Conservation (phyloP, 2,797 vertebrate genomes). For the Tiaroga cobitis region DNA sequence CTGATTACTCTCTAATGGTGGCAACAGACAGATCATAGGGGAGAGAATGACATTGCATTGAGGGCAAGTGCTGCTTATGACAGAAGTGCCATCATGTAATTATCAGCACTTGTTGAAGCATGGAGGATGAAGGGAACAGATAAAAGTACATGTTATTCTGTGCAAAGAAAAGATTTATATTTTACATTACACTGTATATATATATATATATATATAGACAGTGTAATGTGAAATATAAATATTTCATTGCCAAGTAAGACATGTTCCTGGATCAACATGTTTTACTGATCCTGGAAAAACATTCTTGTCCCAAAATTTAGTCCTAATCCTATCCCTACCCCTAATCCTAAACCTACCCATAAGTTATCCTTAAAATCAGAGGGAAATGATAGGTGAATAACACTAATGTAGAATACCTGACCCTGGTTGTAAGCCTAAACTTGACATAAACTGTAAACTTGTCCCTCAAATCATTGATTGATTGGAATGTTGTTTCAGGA, state of each 20-base stretch:
- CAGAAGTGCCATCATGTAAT: conserved; percentile 32
- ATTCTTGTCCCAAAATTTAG: not conserved
- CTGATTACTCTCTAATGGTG: conserved; percentile 1
- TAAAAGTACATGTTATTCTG: not conserved
- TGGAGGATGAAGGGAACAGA: conserved; percentile 16
- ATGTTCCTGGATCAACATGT: not conserved
- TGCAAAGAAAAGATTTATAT: not conserved
- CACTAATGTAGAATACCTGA: not conserved
- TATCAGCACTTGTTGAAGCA: conserved; percentile 33
- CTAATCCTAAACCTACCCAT: not conserved
- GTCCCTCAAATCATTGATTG: not conserved
- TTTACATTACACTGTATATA: not conserved
- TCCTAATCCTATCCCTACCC: not conserved
- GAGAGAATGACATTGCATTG: conserved; percentile 16
- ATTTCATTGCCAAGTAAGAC: too few species aligned
- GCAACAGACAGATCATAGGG: conserved; percentile 22
- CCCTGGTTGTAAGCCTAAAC: not conserved
- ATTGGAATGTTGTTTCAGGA: not conserved
- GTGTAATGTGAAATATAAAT: too few species aligned
- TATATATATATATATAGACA: too few species aligned
- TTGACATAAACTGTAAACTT: not conserved
- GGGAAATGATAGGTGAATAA: not conserved
- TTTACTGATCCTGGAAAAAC: not conserved
- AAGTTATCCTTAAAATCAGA: not conserved
- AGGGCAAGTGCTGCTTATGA: conserved; percentile 32